Evolutionary conservation across 2,888 invertebrate species (phyloP).

Genomic region (Xanthia togata): DNA sequence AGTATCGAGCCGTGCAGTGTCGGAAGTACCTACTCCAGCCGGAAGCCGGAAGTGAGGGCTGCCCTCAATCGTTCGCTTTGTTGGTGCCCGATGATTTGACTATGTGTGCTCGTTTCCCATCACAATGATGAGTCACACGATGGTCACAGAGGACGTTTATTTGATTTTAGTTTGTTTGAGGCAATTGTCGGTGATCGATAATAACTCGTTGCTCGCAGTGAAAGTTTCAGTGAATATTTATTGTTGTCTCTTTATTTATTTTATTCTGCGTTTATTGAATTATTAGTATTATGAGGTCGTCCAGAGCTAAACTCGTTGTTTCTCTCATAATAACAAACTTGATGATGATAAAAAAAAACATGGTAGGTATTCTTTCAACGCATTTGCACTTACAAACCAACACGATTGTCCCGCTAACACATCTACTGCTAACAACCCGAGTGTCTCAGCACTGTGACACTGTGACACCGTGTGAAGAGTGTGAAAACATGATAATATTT

Average conservation of each 20-base stretch:
- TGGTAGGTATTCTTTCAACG: too few relatives aligned
- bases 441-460: constrained; percentile 19
- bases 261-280: not conserved
- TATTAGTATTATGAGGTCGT: not conserved
- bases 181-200: not conserved
- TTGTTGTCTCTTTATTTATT: not conserved
- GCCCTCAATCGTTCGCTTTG: constrained; percentile 63
- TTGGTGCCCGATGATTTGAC: constrained; percentile 46
- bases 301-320: not conserved
- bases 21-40: constrained; percentile 56
- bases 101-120: constrained; percentile 9
- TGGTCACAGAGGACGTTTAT: not conserved
- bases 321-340: too few relatives aligned
- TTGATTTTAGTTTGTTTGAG: constrained; percentile 37
- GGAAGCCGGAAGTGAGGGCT: constrained; percentile 67
- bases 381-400: too few relatives aligned
- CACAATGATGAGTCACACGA: constrained; percentile 9
- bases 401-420: not conserved
- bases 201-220: constrained; percentile 1
- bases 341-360: too few relatives aligned
- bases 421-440: not conserved
- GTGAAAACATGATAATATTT: constrained; percentile 15
- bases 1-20: constrained; percentile 16
- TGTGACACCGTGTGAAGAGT: constrained; percentile 26
- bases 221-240: constrained; percentile 34